Conservation (phyloP, 2,888 invertebrate genomes). For the Tinea pellionella region DNA sequence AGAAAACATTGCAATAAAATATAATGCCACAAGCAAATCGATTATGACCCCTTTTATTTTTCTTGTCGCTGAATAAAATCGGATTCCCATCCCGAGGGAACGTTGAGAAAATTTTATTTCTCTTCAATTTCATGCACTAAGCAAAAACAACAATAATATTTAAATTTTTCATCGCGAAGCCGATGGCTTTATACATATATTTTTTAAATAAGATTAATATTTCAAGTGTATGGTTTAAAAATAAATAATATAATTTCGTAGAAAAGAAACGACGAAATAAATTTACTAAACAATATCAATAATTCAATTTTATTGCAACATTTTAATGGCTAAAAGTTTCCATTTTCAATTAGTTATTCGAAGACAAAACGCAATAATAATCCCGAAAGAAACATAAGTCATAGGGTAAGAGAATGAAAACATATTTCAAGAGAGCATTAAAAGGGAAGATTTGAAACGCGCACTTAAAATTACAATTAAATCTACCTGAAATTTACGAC, state of each 20-base stretch:
- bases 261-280: too few species aligned
- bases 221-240: not conserved
- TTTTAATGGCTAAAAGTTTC: conserved; percentile 4
- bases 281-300: not conserved
- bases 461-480: conserved; percentile 71
- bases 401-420: conserved; percentile 63
- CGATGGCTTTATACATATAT: not conserved
- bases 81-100: conserved; percentile 40
- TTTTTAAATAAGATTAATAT: conserved; percentile 26
- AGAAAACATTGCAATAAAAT: not conserved
- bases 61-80: conserved; percentile 35
- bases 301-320: not conserved
- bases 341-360: conserved; percentile 3
- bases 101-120: conserved; percentile 58
- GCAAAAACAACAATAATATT: conserved; percentile 65
- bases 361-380: conserved; percentile 6
- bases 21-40: not conserved
- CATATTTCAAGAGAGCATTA: conserved; percentile 56
- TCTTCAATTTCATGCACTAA: conserved; percentile 65
- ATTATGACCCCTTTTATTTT: conserved; percentile 8
- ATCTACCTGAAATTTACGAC: conserved; percentile 66
- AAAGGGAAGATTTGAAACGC: conserved; percentile 50
- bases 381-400: conserved; percentile 44
- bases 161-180: conserved; percentile 37
- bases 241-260: too few species aligned